Conservation (phyloP, 2,888 invertebrate genomes). For the Acleris literana region DNA sequence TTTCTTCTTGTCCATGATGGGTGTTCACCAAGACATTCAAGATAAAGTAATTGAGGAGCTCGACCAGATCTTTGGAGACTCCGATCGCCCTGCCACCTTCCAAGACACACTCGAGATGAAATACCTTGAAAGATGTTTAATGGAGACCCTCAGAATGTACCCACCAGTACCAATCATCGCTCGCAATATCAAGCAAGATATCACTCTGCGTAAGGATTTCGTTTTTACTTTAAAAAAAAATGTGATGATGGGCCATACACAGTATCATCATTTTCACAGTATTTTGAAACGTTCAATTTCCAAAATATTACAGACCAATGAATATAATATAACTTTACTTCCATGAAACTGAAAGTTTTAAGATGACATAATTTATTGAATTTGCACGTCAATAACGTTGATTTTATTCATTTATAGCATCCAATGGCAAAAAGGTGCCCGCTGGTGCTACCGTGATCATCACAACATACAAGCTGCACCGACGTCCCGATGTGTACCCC, state of each 20-base stretch:
- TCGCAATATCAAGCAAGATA: conserved; percentile 87
- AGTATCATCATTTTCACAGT: too few relatives aligned
- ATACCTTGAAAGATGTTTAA: conserved; percentile 90
- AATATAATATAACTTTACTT: too few relatives aligned
- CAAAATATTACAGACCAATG: too few relatives aligned
- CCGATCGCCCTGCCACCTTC: conserved; percentile 89
- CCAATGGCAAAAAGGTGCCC: conserved; percentile 86
- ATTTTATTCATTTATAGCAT: conserved; percentile 67
- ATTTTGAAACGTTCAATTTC: too few relatives aligned
- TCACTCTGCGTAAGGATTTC: conserved; percentile 84
- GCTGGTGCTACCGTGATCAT: conserved; percentile 87
- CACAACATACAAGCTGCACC: conserved; percentile 87
- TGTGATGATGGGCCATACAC: too few relatives aligned
- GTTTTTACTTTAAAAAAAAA: too few relatives aligned
- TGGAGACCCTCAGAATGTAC: conserved; percentile 91
- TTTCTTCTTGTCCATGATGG: conserved; percentile 91
- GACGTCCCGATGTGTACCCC: conserved; percentile 87
- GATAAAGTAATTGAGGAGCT: conserved; percentile 89
- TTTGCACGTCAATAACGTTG: background rate
- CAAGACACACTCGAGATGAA: conserved; percentile 94
- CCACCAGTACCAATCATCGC: conserved; percentile 92
- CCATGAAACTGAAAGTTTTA: too few relatives aligned
- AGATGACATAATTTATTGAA: too few relatives aligned
- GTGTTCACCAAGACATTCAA: conserved; percentile 89
- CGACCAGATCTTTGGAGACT: conserved; percentile 89